phyloP scores from a whole-genome alignment of 2,113 vertebrate genomes.

The Brienomyrus longianalis region DNA sequence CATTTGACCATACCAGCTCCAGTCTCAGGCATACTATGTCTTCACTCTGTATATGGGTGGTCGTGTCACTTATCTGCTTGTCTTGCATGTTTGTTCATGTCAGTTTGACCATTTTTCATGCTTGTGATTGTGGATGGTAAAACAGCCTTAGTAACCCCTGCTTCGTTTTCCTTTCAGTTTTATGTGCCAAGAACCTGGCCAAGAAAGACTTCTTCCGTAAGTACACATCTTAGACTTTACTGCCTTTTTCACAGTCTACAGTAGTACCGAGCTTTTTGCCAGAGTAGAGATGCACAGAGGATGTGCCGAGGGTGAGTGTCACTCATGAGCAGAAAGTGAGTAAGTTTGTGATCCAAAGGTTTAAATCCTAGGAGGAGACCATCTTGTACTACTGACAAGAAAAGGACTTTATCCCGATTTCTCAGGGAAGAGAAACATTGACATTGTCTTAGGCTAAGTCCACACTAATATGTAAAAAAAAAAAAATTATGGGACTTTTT shows the following conservation, averaged over 20 bases:
- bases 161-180: constrained; percentile 68
- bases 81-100: not conserved
- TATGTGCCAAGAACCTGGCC: constrained; percentile 98
- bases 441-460: not conserved
- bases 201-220: constrained; percentile 99
- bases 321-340: not conserved
- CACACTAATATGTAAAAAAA: too few species aligned
- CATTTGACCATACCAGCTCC: not conserved
- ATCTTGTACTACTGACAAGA: not conserved
- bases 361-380: not conserved
- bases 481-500: too few species aligned
- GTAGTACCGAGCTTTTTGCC: not conserved
- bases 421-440: not conserved
- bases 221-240: constrained; percentile 44
- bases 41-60: not conserved
- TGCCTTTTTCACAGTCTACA: not conserved
- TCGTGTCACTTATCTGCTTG: not conserved
- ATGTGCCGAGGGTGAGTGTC: not conserved
- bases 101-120: not conserved
- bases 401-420: not conserved
- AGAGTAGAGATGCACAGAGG: not conserved
- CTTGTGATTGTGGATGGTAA: not conserved
- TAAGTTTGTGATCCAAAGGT: not conserved
- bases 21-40: not conserved
- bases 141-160: constrained; percentile 13